Percentiles rank a stretch among this genome's conserved stretches.
phyloP scores from a whole-genome alignment of 2,888 invertebrate genomes.

The Cephus sareptanus region DNA sequence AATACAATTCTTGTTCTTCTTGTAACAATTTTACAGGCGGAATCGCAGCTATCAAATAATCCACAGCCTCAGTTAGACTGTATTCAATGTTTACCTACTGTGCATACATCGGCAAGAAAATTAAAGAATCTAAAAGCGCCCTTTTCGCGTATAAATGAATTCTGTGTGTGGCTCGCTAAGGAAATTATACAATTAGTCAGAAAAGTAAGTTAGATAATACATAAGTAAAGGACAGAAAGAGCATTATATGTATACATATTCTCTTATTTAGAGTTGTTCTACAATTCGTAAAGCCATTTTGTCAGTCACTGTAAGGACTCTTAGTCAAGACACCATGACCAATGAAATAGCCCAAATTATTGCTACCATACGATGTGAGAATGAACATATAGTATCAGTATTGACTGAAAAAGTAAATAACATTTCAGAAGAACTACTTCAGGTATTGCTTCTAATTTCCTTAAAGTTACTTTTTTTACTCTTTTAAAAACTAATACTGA shows the following conservation, averaged over 20 bases:
- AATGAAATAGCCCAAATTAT: constrained; percentile 29
- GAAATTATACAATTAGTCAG: constrained; percentile 37
- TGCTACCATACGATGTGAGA: constrained; percentile 36
- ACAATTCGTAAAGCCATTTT: constrained; percentile 21
- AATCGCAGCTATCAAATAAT: constrained; percentile 19
- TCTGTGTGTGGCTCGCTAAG: constrained; percentile 43
- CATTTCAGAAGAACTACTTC: constrained; percentile 41
- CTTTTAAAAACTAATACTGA: background rate
- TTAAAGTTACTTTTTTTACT: background rate
- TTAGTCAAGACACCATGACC: constrained; percentile 1
- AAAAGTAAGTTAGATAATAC: constrained; percentile 30
- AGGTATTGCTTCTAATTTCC: constrained; percentile 29
- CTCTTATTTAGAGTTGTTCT: constrained; percentile 29
- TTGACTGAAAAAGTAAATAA: constrained; percentile 38
- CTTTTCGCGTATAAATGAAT: constrained; percentile 18
- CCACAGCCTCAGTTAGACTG: background rate
- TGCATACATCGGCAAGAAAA: background rate
- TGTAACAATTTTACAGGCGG: constrained; percentile 22
- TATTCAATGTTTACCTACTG: background rate
- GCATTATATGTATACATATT: background rate
- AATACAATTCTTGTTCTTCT: constrained; percentile 8
- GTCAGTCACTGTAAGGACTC: constrained; percentile 9
- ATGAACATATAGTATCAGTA: constrained; percentile 30
- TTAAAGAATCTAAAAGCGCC: constrained; percentile 5
- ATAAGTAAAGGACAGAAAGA: background rate